phyloP scores from a whole-genome alignment of 2,113 vertebrate genomes.

The Serinus canaria region DNA sequence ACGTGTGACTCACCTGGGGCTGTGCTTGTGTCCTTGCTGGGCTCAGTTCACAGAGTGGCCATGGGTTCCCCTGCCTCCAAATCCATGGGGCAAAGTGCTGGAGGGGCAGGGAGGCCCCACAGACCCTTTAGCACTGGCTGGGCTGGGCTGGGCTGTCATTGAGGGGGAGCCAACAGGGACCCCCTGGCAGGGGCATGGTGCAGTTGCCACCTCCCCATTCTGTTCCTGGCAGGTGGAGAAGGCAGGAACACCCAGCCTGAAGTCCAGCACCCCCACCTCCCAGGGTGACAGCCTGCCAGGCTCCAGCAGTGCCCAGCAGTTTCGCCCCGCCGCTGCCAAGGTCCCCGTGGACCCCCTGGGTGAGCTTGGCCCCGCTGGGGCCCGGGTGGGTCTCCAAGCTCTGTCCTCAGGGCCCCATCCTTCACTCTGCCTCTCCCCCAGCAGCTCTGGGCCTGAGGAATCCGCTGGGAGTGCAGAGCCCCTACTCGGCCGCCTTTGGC shows the following conservation, averaged over 20 bases:
- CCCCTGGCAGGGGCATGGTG: rapidly evolving
- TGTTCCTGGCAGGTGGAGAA: conserved; percentile 82
- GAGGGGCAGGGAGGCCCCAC: neutral
- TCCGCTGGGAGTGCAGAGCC: conserved; percentile 82
- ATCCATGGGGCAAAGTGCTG: neutral
- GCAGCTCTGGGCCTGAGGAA: conserved; percentile 86
- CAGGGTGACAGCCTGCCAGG: conserved; percentile 75
- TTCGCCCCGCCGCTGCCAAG: conserved; percentile 77
- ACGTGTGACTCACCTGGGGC: rapidly evolving
- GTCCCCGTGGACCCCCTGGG: conserved; percentile 80
- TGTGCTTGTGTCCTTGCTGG: rapidly evolving
- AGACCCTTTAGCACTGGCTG: neutral
- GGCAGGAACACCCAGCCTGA: conserved; percentile 86
- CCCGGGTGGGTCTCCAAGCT: rapidly evolving
- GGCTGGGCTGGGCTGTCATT: neutral
- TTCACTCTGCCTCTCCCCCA: neutral
- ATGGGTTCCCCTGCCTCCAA: rapidly evolving
- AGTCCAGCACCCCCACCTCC: conserved; percentile 87
- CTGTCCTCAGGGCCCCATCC: neutral
- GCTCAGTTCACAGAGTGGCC: rapidly evolving
- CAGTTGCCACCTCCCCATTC: rapidly evolving
- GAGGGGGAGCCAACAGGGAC: neutral
- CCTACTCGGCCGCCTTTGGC: conserved; percentile 84
- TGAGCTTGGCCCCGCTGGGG: neutral
- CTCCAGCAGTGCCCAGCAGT: conserved; percentile 75